These are phyloP conservation scores for Tetanocera ferruginea DNA, from an alignment of 2,888 invertebrate species.

Conservation along the genomic window DNA sequence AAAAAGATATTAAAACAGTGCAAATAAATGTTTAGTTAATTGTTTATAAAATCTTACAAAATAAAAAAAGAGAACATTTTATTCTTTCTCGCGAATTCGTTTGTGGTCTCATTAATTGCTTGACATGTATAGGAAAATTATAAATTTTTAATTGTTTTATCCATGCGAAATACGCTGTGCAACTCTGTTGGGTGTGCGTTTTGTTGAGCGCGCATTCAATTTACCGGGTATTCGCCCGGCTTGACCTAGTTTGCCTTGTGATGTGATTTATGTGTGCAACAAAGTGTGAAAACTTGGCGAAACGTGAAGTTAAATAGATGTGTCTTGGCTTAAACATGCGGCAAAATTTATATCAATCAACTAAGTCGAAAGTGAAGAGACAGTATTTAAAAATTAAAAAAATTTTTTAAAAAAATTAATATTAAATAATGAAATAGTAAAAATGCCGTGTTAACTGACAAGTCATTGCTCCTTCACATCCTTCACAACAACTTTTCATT, in stretches of 20 bases:
- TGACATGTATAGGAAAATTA: too few species aligned
- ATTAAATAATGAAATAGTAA: too few species aligned
- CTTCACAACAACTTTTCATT: not conserved
- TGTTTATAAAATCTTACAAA: not conserved
- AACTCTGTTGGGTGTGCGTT: conserved; percentile 7
- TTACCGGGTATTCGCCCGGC: conserved; percentile 42
- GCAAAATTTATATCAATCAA: too few species aligned
- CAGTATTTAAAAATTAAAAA: too few species aligned
- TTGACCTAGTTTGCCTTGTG: conserved; percentile 47
- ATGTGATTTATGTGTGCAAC: conserved; percentile 1
- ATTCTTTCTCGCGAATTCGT: too few species aligned
- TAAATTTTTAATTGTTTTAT: not conserved
- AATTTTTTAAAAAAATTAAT: too few species aligned
- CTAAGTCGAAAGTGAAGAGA: too few species aligned
- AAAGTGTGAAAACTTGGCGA: not conserved
- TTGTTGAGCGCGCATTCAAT: not conserved
- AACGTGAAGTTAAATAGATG: too few species aligned
- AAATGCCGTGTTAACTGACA: too few species aligned
- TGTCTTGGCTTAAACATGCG: too few species aligned
- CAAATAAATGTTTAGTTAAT: not conserved
- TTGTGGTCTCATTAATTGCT: too few species aligned
- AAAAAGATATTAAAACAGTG: not conserved
- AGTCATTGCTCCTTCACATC: not conserved
- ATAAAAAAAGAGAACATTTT: not conserved
- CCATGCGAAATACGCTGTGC: not conserved